Conservation (phyloP, 2,113 vertebrate species). For the Rafetus swinhoei region DNA sequence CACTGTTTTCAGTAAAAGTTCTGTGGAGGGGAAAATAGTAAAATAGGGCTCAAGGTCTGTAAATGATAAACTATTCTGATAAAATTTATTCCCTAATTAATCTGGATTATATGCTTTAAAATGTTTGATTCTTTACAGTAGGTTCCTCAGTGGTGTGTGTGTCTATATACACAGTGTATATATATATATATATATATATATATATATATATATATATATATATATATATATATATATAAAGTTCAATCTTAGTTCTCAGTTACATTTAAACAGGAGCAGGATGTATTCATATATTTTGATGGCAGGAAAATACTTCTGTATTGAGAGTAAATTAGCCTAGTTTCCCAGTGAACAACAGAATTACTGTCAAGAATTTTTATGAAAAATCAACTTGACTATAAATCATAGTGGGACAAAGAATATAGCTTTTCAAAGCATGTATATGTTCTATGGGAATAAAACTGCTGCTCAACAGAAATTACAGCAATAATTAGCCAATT, state of each 20-base stretch:
- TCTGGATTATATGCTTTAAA: conserved; percentile 40
- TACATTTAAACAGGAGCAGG: neutral
- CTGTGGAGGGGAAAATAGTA: conserved; percentile 27
- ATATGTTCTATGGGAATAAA: neutral
- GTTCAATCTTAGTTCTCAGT: neutral
- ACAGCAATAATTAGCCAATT: neutral
- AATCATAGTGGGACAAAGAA: neutral
- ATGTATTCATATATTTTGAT: neutral
- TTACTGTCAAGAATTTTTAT: neutral
- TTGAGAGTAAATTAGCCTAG: neutral
- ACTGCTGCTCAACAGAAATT: neutral
- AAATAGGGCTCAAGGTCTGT: conserved; percentile 55
- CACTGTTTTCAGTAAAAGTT: conserved; percentile 32
- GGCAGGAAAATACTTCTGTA: neutral
- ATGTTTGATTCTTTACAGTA: neutral
- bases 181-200: neutral
- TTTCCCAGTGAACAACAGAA: neutral
- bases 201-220: too few species aligned
- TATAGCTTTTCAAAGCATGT: neutral
- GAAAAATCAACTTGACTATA: neutral
- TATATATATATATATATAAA: neutral
- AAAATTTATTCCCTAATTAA: conserved; percentile 39
- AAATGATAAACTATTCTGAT: conserved; percentile 48
- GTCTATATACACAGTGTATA: too few species aligned
- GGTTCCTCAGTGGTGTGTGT: neutral